These are phyloP conservation scores for Tragelaphus strepsiceros DNA, from an alignment of 2,113 vertebrate genomes.

Conservation along the genomic window DNA sequence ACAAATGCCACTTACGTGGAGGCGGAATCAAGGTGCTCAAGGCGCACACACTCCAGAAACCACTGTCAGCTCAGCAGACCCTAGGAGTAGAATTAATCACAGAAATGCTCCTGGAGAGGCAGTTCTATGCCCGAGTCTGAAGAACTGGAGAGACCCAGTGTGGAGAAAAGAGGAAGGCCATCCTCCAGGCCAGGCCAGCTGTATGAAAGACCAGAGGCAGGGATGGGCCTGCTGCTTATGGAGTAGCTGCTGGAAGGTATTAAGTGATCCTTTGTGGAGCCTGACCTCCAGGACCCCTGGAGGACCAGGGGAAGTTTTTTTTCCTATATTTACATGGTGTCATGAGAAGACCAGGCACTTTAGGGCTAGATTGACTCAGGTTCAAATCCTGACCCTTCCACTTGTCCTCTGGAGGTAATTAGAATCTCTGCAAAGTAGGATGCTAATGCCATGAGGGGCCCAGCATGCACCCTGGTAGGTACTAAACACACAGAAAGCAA, in stretches of 20 bases:
- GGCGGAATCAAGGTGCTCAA: neutral
- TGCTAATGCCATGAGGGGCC: neutral
- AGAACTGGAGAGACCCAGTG: neutral
- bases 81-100: neutral
- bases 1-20: neutral
- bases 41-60: neutral
- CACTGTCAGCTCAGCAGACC: neutral
- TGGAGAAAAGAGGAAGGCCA: neutral
- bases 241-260: neutral
- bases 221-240: neutral
- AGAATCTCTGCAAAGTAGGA: neutral
- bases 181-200: neutral
- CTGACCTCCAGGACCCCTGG: neutral
- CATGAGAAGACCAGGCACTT: neutral
- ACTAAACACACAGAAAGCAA: neutral
- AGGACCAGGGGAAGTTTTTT: neutral
- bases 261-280: neutral
- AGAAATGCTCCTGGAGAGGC: neutral
- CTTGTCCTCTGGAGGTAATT: neutral
- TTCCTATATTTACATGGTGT: neutral
- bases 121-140: neutral
- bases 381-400: neutral
- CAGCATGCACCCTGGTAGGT: neutral
- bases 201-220: neutral
- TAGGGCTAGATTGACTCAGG: neutral